phyloP scores from a whole-genome alignment of 2,113 vertebrate genomes.

The Hydrolagus affinis region DNA sequence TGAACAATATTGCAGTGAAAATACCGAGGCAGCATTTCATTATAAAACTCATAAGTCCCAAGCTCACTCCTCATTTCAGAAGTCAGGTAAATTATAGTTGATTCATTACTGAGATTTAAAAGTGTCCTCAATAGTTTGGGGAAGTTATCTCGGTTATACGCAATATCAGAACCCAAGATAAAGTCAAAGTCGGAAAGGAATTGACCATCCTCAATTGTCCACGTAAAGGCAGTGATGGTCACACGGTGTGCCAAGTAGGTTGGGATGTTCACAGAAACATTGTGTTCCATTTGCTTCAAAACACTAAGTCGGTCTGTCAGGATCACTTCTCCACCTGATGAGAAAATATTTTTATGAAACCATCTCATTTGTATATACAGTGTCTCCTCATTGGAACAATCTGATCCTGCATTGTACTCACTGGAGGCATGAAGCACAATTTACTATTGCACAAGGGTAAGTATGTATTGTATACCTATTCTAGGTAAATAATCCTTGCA shows the following conservation, averaged over 20 bases:
- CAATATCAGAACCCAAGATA: constrained; percentile 70
- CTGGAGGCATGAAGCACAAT: not conserved
- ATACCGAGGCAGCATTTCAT: constrained; percentile 52
- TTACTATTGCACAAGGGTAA: too few relatives aligned
- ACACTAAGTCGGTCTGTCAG: constrained; percentile 72
- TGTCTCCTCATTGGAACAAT: too few relatives aligned
- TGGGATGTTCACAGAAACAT: constrained; percentile 60
- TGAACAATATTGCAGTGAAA: constrained; percentile 58
- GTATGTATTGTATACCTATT: too few relatives aligned
- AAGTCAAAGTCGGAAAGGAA: constrained; percentile 68
- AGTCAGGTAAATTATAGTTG: constrained; percentile 57
- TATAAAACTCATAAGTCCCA: constrained; percentile 54
- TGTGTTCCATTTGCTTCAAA: constrained; percentile 62
- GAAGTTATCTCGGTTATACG: constrained; percentile 68
- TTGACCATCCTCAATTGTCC: constrained; percentile 63
- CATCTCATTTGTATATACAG: too few relatives aligned
- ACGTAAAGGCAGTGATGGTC: constrained; percentile 60
- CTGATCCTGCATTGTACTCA: too few relatives aligned
- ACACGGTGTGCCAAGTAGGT: constrained; percentile 42
- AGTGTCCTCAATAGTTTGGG: constrained; percentile 63
- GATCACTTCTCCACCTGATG: constrained; percentile 65
- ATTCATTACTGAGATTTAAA: constrained; percentile 55
- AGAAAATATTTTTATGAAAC: too few relatives aligned
- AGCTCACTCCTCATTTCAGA: constrained; percentile 73
- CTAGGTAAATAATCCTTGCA: too few relatives aligned